Base-by-base conservation (phyloP, 2,113 vertebrate genomes). In the Willisornis vidua region DNA sequence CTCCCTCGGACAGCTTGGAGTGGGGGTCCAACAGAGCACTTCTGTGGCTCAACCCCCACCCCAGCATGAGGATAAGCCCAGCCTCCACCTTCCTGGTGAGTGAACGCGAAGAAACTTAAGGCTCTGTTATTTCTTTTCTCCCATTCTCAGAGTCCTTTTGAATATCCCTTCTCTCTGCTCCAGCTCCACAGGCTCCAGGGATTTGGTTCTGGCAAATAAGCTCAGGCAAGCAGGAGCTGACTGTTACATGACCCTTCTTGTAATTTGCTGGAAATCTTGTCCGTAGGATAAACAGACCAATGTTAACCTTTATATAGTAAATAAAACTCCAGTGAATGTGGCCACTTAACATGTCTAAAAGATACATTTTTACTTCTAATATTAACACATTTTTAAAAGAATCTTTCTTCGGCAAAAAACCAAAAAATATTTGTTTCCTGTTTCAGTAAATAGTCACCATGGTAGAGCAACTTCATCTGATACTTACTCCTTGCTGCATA, bases 241-340 rank as follows among this genome's bases (percentile, higher is more conserved):
- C 96, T 96, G 95, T 95, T 96, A 94, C 85, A 92, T 97, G 96
- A 97, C 96, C 96, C 90, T 96, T 92, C 96, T 87, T 96, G 96
- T 93, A 87, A 96, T 97, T 94, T 97, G 84, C 96, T 97, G 95
- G 96, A 96, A 97, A 90, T 89, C 95, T 97, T n/a, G 1, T 84
- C 95, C 23, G 55, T 85, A 81, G 92, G 91, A 95, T 97, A 97
- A 97, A 97, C 95, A 97, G 89, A 87, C 94, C 91, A 84, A 86
- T 92, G 96, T 89, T 96, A 94, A 95, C 95, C 93, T 97, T 94
- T 94, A 57, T 86, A 88, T 90, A 94, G 94, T 96, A 96, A 97
- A 97, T 96, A 97, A 86, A 97, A 93, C 93, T 76, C 73, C 80
- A 83, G 73, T 95, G 92, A 96, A 94, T 89, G 90, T 61, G 84